These are phyloP conservation scores for Eupeodes corollae DNA, from an alignment of 1,140 invertebrate genomes.

Conservation along the genomic window DNA sequence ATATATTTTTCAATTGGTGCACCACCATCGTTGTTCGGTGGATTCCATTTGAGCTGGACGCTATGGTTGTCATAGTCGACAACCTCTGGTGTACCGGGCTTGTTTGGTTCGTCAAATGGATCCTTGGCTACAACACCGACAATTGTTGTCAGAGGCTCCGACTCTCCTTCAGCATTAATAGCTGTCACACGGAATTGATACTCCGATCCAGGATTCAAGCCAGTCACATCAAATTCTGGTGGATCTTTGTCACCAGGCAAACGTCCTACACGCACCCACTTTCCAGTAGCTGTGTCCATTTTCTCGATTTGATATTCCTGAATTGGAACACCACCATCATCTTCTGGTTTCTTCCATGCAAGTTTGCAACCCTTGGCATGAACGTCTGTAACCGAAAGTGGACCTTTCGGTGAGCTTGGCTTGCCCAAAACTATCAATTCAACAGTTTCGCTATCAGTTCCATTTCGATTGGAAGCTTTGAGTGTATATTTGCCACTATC, in stretches of 20 bases:
- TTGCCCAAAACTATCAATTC: slow-evolving; percentile 84
- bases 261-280: slow-evolving; percentile 78
- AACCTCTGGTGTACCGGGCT: slow-evolving; percentile 82
- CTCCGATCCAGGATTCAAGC: slow-evolving; percentile 79
- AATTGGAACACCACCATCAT: slow-evolving; percentile 88
- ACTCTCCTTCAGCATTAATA: slow-evolving; percentile 91
- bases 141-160: slow-evolving; percentile 80
- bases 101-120: slow-evolving; percentile 81
- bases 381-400: slow-evolving; percentile 75
- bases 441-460: slow-evolving; percentile 78
- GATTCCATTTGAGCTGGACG: slow-evolving; percentile 86
- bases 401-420: slow-evolving; percentile 76
- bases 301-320: slow-evolving; percentile 93
- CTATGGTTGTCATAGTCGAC: slow-evolving; percentile 88
- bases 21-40: slow-evolving; percentile 87
- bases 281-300: slow-evolving; percentile 78
- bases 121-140: slow-evolving; percentile 85
- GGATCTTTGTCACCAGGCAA: slow-evolving; percentile 54
- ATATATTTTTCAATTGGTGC: slow-evolving; percentile 93
- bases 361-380: slow-evolving; percentile 78
- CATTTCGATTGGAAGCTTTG: slow-evolving; percentile 78
- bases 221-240: slow-evolving; percentile 74
- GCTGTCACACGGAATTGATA: slow-evolving; percentile 95
- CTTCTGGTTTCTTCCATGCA: slow-evolving; percentile 81
- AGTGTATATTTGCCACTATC: slow-evolving; percentile 89